phyloP scores from a whole-genome alignment of 2,888 invertebrate species.

The Phasia obesa region DNA sequence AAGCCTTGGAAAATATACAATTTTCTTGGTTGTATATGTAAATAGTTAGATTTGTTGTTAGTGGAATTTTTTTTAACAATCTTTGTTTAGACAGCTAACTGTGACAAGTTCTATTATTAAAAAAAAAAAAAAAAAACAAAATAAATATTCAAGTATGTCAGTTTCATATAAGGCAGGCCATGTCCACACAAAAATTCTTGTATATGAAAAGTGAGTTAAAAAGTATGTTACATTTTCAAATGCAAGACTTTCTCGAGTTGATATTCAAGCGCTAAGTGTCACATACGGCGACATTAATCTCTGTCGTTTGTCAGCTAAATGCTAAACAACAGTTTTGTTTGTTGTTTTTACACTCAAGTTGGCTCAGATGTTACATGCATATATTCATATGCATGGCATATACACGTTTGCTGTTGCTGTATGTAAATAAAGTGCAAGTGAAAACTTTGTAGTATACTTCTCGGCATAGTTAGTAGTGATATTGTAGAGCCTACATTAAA shows the following conservation, averaged over 20 bases:
- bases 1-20: neutral
- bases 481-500: neutral
- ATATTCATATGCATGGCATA: neutral
- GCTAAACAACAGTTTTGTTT: conserved; percentile 11
- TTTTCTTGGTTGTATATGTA: neutral
- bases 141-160: neutral
- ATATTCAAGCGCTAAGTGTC: conserved; percentile 74
- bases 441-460: conserved; percentile 15
- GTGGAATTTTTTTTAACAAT: neutral
- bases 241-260: conserved; percentile 55
- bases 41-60: neutral
- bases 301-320: conserved; percentile 73
- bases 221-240: conserved; percentile 31
- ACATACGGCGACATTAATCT: conserved; percentile 78
- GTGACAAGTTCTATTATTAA: conserved; percentile 34
- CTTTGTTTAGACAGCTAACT: conserved; percentile 48
- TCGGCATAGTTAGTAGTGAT: neutral
- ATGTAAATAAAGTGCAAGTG: neutral
- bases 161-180: conserved; percentile 3
- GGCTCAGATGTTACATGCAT: neutral
- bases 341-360: neutral
- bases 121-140: no score
- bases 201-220: conserved; percentile 17
- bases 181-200: neutral
- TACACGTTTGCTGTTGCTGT: conserved; percentile 10